These are phyloP conservation scores for Enhydra lutris DNA, from an alignment of 2,113 vertebrate genomes.

Conservation along the genomic window DNA sequence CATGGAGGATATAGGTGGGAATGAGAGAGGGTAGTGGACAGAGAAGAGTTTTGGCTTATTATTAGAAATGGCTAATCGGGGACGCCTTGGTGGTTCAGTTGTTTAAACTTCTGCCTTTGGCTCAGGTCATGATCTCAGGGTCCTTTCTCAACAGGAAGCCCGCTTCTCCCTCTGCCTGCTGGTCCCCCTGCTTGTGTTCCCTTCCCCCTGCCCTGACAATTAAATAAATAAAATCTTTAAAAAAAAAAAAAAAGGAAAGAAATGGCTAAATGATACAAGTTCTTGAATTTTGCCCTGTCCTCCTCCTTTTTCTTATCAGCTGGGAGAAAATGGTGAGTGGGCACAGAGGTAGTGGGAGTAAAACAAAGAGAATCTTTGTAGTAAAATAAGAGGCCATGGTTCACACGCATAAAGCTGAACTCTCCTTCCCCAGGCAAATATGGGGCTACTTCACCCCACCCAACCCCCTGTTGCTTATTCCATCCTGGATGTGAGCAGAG, in stretches of 20 bases:
- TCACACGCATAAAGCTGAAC: neutral
- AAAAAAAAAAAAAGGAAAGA: neutral
- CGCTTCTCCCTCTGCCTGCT: no score
- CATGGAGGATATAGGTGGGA: neutral
- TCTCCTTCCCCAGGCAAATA: neutral
- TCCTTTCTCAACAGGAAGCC: no score
- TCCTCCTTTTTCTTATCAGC: neutral
- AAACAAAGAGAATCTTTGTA: constrained; percentile 25
- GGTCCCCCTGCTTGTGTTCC: no score
- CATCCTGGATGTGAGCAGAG: neutral
- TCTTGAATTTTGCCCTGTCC: neutral
- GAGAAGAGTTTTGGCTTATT: neutral
- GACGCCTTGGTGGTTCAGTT: no score
- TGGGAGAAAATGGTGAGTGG: neutral
- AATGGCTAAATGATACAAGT: neutral
- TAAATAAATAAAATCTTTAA: no score
- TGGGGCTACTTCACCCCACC: neutral
- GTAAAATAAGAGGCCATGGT: neutral
- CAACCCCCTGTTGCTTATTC: neutral
- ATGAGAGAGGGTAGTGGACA: neutral
- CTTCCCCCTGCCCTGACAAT: no score
- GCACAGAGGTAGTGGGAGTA: neutral
- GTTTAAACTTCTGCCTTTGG: no score
- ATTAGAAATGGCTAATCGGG: neutral
- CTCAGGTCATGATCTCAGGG: no score